Percentiles rank a stretch among this genome's conserved stretches.
Evolutionary conservation across 2,797 vertebrate species (phyloP).

Genomic region (Cryptoprocta ferox): DNA sequence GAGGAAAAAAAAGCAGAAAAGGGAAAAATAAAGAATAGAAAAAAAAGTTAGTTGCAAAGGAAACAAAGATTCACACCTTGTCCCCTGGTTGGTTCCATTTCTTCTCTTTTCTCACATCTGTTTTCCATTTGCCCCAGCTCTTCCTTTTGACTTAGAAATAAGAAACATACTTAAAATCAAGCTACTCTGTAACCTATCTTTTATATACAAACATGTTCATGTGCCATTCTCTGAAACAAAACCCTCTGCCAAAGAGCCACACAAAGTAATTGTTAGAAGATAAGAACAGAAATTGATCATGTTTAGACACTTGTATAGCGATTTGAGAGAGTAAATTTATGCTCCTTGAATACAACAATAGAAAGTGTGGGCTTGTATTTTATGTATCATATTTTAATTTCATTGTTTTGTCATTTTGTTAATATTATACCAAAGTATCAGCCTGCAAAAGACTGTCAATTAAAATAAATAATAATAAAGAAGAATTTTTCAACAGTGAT

Average conservation of each 20-base stretch:
- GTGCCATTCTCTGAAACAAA: neutral
- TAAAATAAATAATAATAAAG: neutral
- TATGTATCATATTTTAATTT: neutral
- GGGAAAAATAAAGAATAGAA: too few species aligned
- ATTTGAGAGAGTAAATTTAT: neutral
- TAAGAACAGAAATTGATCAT: neutral
- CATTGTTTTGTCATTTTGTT: neutral
- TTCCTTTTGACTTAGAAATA: neutral
- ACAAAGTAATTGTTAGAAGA: neutral
- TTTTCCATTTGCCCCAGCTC: neutral
- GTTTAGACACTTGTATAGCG: neutral
- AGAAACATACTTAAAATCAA: neutral
- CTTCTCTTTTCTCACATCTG: neutral
- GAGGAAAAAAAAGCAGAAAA: neutral
- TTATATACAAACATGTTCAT: neutral
- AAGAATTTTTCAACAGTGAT: neutral
- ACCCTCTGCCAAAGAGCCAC: neutral
- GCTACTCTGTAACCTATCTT: neutral
- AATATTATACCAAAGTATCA: neutral
- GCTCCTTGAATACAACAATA: neutral
- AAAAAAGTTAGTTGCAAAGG: neutral
- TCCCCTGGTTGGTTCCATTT: neutral
- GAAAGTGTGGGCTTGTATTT: neutral
- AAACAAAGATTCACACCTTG: neutral
- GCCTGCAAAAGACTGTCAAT: neutral